Conservation (phyloP, 2,888 invertebrate species). For the Lottia gigantea region DNA sequence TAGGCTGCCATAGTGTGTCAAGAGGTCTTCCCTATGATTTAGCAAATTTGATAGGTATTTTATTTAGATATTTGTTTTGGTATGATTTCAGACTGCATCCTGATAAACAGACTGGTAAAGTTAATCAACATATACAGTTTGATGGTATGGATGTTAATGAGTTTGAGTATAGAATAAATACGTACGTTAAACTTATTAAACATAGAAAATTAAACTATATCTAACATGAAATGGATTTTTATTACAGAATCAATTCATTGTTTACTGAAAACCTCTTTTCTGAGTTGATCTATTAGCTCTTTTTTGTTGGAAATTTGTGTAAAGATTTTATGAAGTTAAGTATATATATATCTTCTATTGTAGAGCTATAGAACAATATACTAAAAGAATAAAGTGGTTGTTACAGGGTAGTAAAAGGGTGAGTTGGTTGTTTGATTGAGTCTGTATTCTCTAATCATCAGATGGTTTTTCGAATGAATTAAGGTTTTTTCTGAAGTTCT, state of each 20-base stretch:
- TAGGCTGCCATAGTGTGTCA: too few species aligned
- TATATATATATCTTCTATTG: conserved; percentile 25
- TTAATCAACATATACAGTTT: conserved; percentile 66
- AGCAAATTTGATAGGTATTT: too few species aligned
- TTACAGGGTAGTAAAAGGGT: conserved; percentile 66
- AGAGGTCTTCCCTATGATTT: too few species aligned
- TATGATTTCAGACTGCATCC: conserved; percentile 46
- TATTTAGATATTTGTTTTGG: not conserved
- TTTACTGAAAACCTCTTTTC: too few species aligned
- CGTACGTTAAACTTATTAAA: conserved; percentile 40
- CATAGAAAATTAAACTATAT: not conserved
- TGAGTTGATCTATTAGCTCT: too few species aligned
- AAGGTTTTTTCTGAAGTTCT: too few species aligned
- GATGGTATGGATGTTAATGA: conserved; percentile 67
- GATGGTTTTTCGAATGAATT: too few species aligned
- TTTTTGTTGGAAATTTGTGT: too few species aligned
- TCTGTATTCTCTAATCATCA: too few species aligned
- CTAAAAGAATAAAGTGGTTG: conserved; percentile 68
- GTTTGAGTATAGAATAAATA: conserved; percentile 67
- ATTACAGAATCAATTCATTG: too few species aligned
- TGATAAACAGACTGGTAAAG: conserved; percentile 61
- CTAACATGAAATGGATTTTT: too few species aligned
- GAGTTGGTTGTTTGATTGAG: conserved; percentile 18
- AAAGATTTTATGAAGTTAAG: too few species aligned
- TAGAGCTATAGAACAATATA: conserved; percentile 65